Evolutionary conservation across 2,888 invertebrate genomes (phyloP).

Genomic region (Homarus gammarus): DNA sequence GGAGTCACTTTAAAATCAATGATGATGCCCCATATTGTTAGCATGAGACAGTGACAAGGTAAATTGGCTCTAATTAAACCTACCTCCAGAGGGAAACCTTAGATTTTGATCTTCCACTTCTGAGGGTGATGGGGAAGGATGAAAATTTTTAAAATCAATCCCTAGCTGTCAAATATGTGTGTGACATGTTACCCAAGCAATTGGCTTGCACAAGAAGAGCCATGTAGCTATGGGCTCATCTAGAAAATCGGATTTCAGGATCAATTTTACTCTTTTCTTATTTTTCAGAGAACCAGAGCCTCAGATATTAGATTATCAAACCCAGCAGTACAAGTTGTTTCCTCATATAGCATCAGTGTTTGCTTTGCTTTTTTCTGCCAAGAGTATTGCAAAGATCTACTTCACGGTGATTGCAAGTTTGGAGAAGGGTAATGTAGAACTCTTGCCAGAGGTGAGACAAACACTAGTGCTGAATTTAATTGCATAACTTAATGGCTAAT

Average conservation of each 20-base stretch:
- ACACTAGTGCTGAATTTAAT: no score
- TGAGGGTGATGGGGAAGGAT: no score
- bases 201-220: not conserved
- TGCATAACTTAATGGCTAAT: no score
- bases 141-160: not conserved
- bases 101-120: no score
- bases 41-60: no score
- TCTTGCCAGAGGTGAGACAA: slow-evolving; percentile 87
- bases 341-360: slow-evolving; percentile 90
- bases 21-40: no score
- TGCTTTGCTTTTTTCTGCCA: slow-evolving; percentile 87
- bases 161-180: not conserved
- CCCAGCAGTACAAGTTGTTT: slow-evolving; percentile 95
- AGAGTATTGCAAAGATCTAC: slow-evolving; percentile 91
- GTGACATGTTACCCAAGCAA: not conserved
- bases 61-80: no score
- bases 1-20: no score
- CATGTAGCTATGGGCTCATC: no score
- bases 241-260: no score
- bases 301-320: slow-evolving; percentile 94
- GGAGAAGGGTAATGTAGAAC: slow-evolving; percentile 88
- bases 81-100: no score
- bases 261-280: not conserved
- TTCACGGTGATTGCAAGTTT: slow-evolving; percentile 89
- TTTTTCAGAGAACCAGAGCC: slow-evolving; percentile 87